These are phyloP conservation scores for Parochlus steinenii DNA, from an alignment of 2,888 invertebrate species.

Conservation along the genomic window DNA sequence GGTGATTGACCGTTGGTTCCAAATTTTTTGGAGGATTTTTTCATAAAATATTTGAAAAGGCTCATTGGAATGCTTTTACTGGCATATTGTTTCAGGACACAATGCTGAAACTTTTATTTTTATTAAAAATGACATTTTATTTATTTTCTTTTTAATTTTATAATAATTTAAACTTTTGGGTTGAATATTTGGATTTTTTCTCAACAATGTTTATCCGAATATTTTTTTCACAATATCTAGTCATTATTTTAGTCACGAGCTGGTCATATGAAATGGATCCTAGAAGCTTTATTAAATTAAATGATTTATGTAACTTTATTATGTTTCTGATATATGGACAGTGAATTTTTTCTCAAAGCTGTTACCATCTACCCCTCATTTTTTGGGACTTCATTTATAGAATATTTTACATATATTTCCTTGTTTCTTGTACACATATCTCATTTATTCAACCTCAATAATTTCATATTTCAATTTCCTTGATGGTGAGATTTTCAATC, in stretches of 20 bases:
- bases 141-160: too few relatives aligned
- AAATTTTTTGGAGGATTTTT: constrained; percentile 73
- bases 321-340: too few relatives aligned
- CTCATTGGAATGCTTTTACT: constrained; percentile 75
- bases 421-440: too few relatives aligned
- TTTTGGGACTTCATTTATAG: too few relatives aligned
- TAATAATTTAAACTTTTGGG: constrained; percentile 47
- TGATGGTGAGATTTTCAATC: too few relatives aligned
- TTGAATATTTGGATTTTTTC: constrained; percentile 46
- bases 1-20: constrained; percentile 56
- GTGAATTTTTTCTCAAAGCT: too few relatives aligned
- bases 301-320: constrained; percentile 67
- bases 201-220: constrained; percentile 62
- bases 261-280: constrained; percentile 87
- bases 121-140: too few relatives aligned
- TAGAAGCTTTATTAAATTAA: constrained; percentile 60
- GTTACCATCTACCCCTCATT: too few relatives aligned
- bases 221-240: constrained; percentile 77
- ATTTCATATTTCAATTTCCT: too few relatives aligned
- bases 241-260: constrained; percentile 84
- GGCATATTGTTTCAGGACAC: constrained; percentile 53
- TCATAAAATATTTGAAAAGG: constrained; percentile 62
- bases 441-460: too few relatives aligned
- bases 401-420: too few relatives aligned
- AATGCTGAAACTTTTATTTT: neutral